Percentiles rank a stretch among this genome's conserved stretches.
Conservation (phyloP, 2,113 vertebrate species). For the Fregetta grallaria region DNA sequence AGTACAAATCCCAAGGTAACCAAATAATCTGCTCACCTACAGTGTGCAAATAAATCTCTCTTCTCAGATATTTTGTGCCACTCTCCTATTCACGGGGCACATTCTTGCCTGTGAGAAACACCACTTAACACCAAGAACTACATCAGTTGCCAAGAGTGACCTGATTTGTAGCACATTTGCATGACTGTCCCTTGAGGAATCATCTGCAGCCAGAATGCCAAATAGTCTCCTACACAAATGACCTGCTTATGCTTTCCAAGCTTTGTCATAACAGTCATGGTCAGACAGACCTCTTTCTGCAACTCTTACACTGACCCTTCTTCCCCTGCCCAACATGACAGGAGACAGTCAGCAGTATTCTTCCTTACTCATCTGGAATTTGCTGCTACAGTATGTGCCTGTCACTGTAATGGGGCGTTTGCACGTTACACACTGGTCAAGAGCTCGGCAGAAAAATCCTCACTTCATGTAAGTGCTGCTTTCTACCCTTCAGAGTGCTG, state of each 20-base stretch:
- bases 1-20: background rate
- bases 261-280: background rate
- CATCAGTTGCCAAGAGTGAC: background rate
- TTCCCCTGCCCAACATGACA: background rate
- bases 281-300: background rate
- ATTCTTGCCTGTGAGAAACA: background rate
- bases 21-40: background rate
- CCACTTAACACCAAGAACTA: background rate
- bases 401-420: background rate
- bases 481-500: background rate
- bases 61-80: background rate
- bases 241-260: background rate
- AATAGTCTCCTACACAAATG: background rate
- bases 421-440: background rate
- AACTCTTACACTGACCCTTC: background rate
- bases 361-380: background rate
- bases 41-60: background rate
- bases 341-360: background rate
- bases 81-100: background rate
- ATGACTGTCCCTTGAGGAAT: background rate
- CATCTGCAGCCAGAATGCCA: background rate
- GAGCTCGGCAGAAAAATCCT: background rate
- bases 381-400: background rate
- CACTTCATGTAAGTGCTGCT: background rate
- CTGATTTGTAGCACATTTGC: background rate